Base-by-base conservation (phyloP, 2,113 vertebrate species). In the Hiodon alosoides region DNA sequence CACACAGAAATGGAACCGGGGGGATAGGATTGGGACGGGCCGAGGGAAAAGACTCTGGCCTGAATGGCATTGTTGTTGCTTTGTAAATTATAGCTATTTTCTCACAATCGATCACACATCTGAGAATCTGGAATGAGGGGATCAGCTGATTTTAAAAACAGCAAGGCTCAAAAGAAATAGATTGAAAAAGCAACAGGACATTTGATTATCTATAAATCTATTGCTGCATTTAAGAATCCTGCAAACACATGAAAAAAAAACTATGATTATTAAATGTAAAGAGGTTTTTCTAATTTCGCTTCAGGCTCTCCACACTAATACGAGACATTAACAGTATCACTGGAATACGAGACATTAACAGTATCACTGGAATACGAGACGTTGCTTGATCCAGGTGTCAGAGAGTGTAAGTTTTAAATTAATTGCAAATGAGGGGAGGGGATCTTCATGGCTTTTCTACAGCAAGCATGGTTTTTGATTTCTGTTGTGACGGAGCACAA, bases 51-150 rank as follows among this genome's bases (percentile, higher is more conserved):
- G 31, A 31, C 31, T 1, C 31, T 31, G 31, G 31, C 31, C 31
- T 31, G 31, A 31, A 31, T 31, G 31, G 31, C 31, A 31, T 31
- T 31, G 31, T 31, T 31, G 31, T 31, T 31, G 31, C 31, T 31
- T 31, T 31, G 31, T 31, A 31, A 31, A 31, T 31, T 31, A 31
- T 31, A 31, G 31, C 31, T 31, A 31, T 31, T 31, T 31, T 67
- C 74, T 67, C 69, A 51, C 78, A 81, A 78, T 72, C 67, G 74
- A 74, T 52, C 73, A 31, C 31, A 31, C 31, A 70, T 7, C 54
- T 72, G 65, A n/a, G 46, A 2, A 31, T 31, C 31, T 1, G 31
- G 31, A 31, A 31, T 31, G 31, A 31, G 1, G 31, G 31, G 31
- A 31, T 31, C 31, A 31, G 2, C 31, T 31, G 1, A 31, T 31